A percentile compares a stretch with the other conserved stretches of the same genome.
phyloP scores from a whole-genome alignment of 1,140 invertebrate genomes.

The Pemphigus obesinymphae region DNA sequence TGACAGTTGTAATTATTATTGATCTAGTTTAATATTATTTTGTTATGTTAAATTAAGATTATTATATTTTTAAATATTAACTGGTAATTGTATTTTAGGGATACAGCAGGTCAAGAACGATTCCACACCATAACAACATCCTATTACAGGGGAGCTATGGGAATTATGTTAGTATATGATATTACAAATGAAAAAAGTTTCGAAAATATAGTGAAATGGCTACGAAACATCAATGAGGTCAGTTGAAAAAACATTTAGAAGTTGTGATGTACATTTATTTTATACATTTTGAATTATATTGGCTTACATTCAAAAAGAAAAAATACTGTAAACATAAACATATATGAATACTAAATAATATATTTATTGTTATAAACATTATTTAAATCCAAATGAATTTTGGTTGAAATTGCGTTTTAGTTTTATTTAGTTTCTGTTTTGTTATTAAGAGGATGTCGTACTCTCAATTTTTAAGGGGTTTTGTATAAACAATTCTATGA shows the following conservation, averaged over 20 bases:
- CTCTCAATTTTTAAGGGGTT: too few relatives aligned
- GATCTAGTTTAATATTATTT: too few relatives aligned
- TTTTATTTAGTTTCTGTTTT: too few relatives aligned
- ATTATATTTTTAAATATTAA: background rate
- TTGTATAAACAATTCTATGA: too few relatives aligned
- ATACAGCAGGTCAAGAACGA: slow-evolving; percentile 65
- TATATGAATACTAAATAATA: background rate
- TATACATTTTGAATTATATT: background rate
- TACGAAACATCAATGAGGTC: slow-evolving; percentile 77
- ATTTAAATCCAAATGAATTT: background rate
- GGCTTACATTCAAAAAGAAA: background rate
- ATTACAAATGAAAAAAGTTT: slow-evolving; percentile 81
- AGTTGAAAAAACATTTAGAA: background rate
- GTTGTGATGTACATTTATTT: background rate
- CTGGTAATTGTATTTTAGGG: slow-evolving; percentile 50
- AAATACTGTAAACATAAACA: background rate
- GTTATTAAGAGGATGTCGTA: too few relatives aligned
- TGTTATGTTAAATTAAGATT: too few relatives aligned
- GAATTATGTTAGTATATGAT: slow-evolving; percentile 81
- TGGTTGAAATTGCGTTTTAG: too few relatives aligned
- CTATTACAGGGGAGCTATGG: slow-evolving; percentile 81
- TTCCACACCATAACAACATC: slow-evolving; percentile 80
- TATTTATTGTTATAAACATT: background rate
- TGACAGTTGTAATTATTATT: too few relatives aligned
- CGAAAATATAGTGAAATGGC: slow-evolving; percentile 80